These are phyloP conservation scores for Enteromius mattozi DNA, from an alignment of 2,797 vertebrate species.

Conservation along the genomic window DNA sequence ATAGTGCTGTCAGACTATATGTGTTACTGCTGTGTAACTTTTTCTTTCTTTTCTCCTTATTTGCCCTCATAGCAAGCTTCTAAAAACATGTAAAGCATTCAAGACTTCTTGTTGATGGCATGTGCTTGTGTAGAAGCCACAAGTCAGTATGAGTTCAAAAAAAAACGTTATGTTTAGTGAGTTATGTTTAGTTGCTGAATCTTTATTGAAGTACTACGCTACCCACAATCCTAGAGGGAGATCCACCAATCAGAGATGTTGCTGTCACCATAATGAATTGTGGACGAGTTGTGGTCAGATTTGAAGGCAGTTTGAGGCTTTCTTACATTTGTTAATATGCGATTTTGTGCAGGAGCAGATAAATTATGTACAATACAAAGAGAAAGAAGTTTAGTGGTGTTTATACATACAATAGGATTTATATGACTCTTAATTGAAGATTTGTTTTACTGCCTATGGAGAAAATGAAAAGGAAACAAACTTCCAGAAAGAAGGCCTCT, in stretches of 20 bases:
- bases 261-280: not conserved
- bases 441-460: not conserved
- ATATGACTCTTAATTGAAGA: not conserved
- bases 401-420: not conserved
- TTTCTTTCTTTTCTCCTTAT: not conserved
- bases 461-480: not conserved
- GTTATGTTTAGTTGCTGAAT: not conserved
- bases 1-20: slow-evolving; percentile 9
- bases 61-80: not conserved
- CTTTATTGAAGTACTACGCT: not conserved
- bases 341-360: not conserved
- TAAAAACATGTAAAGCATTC: not conserved
- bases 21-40: not conserved
- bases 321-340: not conserved
- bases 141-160: not conserved
- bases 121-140: not conserved
- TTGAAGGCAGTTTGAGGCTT: not conserved
- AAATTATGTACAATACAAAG: not conserved
- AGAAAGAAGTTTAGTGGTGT: not conserved
- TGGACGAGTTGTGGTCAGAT: not conserved
- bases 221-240: not conserved
- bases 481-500: not conserved
- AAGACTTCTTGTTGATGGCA: not conserved
- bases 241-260: not conserved
- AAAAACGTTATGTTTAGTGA: not conserved